Evolutionary conservation across 1,140 invertebrate species (phyloP).

Genomic region (Eubasilissa regina): DNA sequence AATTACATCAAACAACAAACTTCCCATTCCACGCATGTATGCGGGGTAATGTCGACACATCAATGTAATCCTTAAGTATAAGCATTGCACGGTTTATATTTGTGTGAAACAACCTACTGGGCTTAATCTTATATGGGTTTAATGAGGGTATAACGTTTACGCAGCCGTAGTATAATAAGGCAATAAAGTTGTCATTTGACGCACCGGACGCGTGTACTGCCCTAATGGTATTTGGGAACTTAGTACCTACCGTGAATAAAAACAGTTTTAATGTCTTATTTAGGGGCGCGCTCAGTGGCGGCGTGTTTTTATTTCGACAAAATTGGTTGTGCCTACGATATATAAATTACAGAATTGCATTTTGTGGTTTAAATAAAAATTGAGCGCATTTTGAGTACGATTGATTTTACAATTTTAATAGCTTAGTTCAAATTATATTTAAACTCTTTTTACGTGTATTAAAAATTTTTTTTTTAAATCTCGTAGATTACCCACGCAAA

Average conservation of each 20-base stretch:
- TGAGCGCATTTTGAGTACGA: background rate
- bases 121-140: conserved; percentile 48
- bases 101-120: conserved; percentile 37
- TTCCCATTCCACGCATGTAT: background rate
- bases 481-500: no score
- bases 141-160: conserved; percentile 46
- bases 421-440: no score
- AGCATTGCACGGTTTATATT: conserved; percentile 43
- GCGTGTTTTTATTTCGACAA: conserved; percentile 1
- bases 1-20: conserved; percentile 37
- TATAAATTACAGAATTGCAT: background rate
- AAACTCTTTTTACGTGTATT: no score
- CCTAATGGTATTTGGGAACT: conserved; percentile 53
- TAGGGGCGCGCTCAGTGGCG: conserved; percentile 20
- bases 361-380: background rate
- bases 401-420: background rate
- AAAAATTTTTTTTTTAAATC: no score
- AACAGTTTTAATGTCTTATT: conserved; percentile 49
- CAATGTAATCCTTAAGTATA: conserved; percentile 43
- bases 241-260: conserved; percentile 55
- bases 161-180: conserved; percentile 42
- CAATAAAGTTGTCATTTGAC: conserved; percentile 52
- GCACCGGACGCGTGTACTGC: conserved; percentile 52
- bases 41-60: background rate
- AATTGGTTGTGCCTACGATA: background rate